Conservation (phyloP, 1,140 invertebrate species). For the Drosophila oshimai region DNA sequence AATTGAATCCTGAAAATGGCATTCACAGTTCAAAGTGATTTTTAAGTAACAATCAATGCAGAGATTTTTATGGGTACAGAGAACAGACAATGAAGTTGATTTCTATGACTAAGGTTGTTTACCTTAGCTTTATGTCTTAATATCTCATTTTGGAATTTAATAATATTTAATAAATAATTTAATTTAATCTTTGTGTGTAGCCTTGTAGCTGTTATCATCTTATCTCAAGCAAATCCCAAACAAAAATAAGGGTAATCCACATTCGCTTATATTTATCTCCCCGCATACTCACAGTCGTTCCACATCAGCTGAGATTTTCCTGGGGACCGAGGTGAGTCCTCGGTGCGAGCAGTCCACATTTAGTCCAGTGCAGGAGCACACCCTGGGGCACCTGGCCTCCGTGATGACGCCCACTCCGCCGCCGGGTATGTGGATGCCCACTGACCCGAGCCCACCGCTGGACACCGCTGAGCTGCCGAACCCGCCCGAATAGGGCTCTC, state of each 20-base stretch:
- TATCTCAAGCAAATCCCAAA: neutral
- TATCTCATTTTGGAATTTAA: no score
- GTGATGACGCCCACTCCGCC: constrained; percentile 72
- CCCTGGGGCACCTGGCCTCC: constrained; percentile 87
- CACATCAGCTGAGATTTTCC: constrained; percentile 88
- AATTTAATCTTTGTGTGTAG: no score
- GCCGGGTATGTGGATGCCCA: constrained; percentile 80
- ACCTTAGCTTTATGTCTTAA: no score
- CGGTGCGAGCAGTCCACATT: constrained; percentile 92
- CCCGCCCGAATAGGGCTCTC: constrained; percentile 71
- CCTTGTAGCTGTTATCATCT: neutral
- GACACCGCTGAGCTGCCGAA: constrained; percentile 61
- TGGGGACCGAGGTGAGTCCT: constrained; percentile 90
- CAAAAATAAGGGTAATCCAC: neutral
- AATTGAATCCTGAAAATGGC: neutral
- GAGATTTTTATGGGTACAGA: neutral
- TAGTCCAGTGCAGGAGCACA: constrained; percentile 89
- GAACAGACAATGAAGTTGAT: no score
- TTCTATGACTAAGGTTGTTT: no score
- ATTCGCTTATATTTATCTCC: neutral
- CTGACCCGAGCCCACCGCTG: constrained; percentile 68
- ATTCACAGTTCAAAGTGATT: neutral
- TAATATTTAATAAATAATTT: no score
- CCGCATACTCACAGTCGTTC: constrained; percentile 93
- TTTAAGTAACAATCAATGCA: neutral